Base-by-base conservation (phyloP, 1,140 invertebrate genomes). In the Neotoxoptera formosana region DNA sequence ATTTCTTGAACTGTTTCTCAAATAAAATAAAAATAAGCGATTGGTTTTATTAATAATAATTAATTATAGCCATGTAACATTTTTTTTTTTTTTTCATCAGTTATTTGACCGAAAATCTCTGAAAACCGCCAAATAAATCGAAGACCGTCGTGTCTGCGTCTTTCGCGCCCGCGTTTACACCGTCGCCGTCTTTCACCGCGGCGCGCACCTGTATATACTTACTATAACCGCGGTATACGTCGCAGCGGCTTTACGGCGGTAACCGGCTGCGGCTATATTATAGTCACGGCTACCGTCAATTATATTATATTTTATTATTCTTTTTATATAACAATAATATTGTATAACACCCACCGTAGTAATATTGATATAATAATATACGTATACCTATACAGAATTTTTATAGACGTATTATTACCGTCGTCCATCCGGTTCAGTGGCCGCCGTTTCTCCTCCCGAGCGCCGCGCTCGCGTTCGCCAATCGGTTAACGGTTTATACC, bases 261-360 rank as follows among this genome's bases (percentile, higher is more conserved):
- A 17, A 36, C n/a, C 51, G 83, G 51, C 89, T 56, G 34, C 14
- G n/a, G n/a, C n/a, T n/a, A n/a, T n/a, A n/a, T n/a, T n/a, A n/a
- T 7, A 41, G 36, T 6, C 51, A 11, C 21, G 34, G 0, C 21
- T 23, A 41, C n/a, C 56, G 89, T n/a, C n/a, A n/a, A n/a, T n/a
- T n/a, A n/a, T n/a, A n/a, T n/a, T n/a, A n/a, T 90, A 23, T 30
- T 30, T 30, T 45, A 41, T 41, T 41, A 25, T 84, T 45, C 11
- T 84, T 76, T n/a, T 76, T 76, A n/a, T 67, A n/a, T 67, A 67
- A 67, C 60, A 67, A 67, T 67, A n/a, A 67, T 67, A 67, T 41
- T 41, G 41, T 30, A 67, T 67, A 67, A 67, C 30, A 67, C 11
- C n/a, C n/a, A n/a, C n/a, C n/a, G n/a, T n/a, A n/a, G n/a, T n/a